A percentile compares a stretch with the other conserved stretches of the same genome.
These are phyloP conservation scores for Epizoanthus stellaris DNA, from an alignment of 92 coral and sea anemone species.

Conservation along the genomic window DNA sequence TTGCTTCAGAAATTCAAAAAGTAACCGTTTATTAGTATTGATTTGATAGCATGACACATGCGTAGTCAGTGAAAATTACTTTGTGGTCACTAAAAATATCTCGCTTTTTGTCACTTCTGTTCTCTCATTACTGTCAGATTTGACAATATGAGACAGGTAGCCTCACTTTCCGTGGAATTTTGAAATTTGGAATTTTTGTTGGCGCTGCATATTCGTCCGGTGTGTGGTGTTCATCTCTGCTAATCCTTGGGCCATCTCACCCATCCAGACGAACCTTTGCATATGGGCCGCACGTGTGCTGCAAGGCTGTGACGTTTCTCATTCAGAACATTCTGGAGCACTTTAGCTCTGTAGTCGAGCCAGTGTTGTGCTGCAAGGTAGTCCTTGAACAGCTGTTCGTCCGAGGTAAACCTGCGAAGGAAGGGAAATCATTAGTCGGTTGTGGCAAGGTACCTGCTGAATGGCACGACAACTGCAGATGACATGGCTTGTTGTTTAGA, in stretches of 20 bases:
- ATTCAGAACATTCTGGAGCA: constrained; percentile 73
- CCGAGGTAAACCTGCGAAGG: constrained; percentile 59
- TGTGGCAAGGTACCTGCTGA: neutral
- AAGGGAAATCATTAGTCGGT: neutral
- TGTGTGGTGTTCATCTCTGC: neutral
- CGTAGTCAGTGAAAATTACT: no score
- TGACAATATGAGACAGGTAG: no score
- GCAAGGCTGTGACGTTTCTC: constrained; percentile 50
- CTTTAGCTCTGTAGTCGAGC: constrained; percentile 80
- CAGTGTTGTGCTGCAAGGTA: constrained; percentile 75
- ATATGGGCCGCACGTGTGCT: constrained; percentile 60
- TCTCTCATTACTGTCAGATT: no score
- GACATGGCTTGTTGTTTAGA: no score
- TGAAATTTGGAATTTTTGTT: no score
- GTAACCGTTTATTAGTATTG: no score
- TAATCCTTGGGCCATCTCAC: constrained; percentile 65
- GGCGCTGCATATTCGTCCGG: no score
- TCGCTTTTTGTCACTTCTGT: no score
- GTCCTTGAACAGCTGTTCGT: constrained; percentile 63
- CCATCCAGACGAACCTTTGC: constrained; percentile 71
- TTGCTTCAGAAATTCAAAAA: no score
- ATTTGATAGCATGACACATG: no score
- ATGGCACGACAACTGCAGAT: neutral
- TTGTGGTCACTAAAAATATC: no score
- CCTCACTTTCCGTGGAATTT: no score